phyloP scores from a whole-genome alignment of 2,113 vertebrate genomes.

The Anhinga rufa region DNA sequence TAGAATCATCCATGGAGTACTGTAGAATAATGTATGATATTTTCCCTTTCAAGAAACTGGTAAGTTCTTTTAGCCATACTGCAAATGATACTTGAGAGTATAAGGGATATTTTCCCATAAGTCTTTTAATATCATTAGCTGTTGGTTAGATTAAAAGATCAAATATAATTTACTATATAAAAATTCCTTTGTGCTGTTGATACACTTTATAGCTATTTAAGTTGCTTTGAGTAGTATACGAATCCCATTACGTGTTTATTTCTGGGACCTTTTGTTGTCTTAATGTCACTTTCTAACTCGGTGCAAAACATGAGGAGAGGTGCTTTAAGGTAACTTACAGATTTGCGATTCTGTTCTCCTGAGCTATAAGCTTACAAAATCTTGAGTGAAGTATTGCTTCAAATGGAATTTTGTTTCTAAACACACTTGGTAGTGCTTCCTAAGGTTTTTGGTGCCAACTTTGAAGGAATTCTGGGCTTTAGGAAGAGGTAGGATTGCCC shows the following conservation, averaged over 20 bases:
- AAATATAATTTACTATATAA: not conserved
- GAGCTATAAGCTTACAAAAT: not conserved
- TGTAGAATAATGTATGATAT: conserved; percentile 96
- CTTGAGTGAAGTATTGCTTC: not conserved
- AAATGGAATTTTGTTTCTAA: not conserved
- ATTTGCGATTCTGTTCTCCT: not conserved
- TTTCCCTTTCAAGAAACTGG: conserved; percentile 91
- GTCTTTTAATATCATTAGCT: not conserved
- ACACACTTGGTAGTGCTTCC: rapidly evolving
- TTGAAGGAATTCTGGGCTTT: not conserved
- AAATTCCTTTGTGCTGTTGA: not conserved
- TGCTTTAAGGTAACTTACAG: not conserved
- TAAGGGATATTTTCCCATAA: not conserved
- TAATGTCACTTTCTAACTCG: not conserved
- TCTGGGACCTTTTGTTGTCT: not conserved
- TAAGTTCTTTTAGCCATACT: conserved; percentile 53
- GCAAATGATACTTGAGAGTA: rapidly evolving
- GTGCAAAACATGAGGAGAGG: not conserved
- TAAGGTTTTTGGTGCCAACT: not conserved
- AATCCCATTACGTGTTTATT: not conserved
- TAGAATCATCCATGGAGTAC: conserved; percentile 98
- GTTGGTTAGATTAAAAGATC: not conserved
- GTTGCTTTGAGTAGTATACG: not conserved
- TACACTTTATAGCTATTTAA: not conserved
- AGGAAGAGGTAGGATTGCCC: not conserved